A percentile compares a stretch with the other conserved stretches of the same genome.
Evolutionary conservation across 2,113 vertebrate species (phyloP).

Genomic region (Sus scrofa): T2T-Sscrofa CM000830.6:14317001-14317500

Average conservation of each 20-base stretch:
- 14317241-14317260: background rate
- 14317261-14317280: background rate
- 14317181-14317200: background rate
- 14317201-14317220: background rate
- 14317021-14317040: too few relatives aligned
- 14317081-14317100: background rate
- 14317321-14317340: background rate
- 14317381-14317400: background rate
- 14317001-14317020: too few relatives aligned
- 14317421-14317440: background rate
- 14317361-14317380: background rate
- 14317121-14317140: background rate
- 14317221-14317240: background rate
- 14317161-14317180: background rate
- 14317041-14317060: too few relatives aligned
- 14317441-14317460: background rate
- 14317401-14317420: background rate
- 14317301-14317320: background rate
- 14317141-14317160: background rate
- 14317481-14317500: slow-evolving; percentile 33
- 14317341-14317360: background rate
- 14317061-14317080: background rate
- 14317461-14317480: background rate
- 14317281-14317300: background rate
- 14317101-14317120: background rate